Percentiles rank a stretch among this genome's conserved stretches.
phyloP scores from a whole-genome alignment of 2,113 vertebrate species.

The Actinemys pallida region DNA sequence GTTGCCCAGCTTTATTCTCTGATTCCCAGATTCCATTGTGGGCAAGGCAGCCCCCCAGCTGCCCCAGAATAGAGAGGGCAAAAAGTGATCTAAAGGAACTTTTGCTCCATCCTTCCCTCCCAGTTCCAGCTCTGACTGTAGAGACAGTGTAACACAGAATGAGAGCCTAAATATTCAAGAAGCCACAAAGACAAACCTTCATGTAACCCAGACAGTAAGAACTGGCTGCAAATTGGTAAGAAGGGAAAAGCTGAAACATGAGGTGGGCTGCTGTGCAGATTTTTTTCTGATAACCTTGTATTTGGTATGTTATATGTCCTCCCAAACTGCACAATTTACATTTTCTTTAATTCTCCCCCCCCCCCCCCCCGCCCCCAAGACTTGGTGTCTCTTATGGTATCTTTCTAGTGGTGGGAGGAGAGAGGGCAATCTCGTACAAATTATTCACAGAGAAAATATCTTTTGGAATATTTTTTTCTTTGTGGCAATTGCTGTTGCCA shows the following conservation, averaged over 20 bases:
- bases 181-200: background rate
- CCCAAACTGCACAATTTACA: background rate
- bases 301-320: rapidly evolving
- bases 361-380: conserved; percentile 29
- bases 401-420: conserved; percentile 16
- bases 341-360: conserved; percentile 34
- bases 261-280: background rate
- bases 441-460: conserved; percentile 44
- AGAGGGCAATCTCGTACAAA: conserved; percentile 41
- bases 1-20: no score
- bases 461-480: conserved; percentile 44
- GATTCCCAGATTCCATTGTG: background rate
- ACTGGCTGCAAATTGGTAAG: background rate
- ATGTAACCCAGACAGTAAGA: background rate
- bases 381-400: background rate
- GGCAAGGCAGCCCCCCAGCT: background rate
- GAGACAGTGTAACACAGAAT: rapidly evolving
- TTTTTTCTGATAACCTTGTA: background rate
- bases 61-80: background rate
- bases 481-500: conserved; percentile 34
- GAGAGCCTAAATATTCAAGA: background rate
- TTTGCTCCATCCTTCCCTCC: rapidly evolving
- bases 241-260: background rate
- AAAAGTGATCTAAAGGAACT: background rate
- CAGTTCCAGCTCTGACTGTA: rapidly evolving